A percentile compares a stretch with the other conserved stretches of the same genome.
Evolutionary conservation across 2,888 invertebrate genomes (phyloP).

Genomic region (Acrobasis repandana): DNA sequence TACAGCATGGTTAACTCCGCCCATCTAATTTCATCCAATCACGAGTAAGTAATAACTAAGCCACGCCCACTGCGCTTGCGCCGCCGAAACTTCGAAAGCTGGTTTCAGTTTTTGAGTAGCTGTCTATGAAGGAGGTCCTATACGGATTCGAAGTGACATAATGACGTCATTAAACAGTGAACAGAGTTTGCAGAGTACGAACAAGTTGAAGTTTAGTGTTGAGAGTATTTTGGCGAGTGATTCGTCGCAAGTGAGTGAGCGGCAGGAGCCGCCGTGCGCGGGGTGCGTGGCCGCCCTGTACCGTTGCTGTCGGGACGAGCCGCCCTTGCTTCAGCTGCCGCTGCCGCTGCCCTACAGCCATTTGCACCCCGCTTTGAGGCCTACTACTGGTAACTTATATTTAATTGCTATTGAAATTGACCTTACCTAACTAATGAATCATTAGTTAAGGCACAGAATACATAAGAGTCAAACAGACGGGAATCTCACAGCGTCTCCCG

Average conservation of each 20-base stretch:
- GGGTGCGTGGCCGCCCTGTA: constrained; percentile 86
- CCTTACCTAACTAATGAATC: too few relatives aligned
- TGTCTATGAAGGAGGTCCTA: constrained; percentile 47
- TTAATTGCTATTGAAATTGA: too few relatives aligned
- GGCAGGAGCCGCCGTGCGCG: constrained; percentile 80
- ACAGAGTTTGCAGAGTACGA: constrained; percentile 57
- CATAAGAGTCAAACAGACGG: too few relatives aligned
- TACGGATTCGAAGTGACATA: neutral
- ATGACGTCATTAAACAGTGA: constrained; percentile 72
- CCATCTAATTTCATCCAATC: constrained; percentile 59
- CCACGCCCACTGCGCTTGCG: constrained; percentile 75
- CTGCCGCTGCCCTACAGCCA: constrained; percentile 68
- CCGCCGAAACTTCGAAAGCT: constrained; percentile 45
- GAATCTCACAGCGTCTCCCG: too few relatives aligned
- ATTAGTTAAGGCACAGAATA: too few relatives aligned
- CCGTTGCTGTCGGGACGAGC: constrained; percentile 83
- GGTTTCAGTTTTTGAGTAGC: constrained; percentile 61
- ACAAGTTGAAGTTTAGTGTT: constrained; percentile 86
- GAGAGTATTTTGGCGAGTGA: constrained; percentile 86
- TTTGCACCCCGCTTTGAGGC: constrained; percentile 72
- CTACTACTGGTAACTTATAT: constrained; percentile 59
- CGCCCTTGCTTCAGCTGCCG: constrained; percentile 64
- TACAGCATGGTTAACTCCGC: constrained; percentile 43
- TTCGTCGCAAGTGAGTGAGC: constrained; percentile 40
- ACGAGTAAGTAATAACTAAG: constrained; percentile 42